Conservation (phyloP, 2,113 vertebrate species). For the Fregetta grallaria region DNA sequence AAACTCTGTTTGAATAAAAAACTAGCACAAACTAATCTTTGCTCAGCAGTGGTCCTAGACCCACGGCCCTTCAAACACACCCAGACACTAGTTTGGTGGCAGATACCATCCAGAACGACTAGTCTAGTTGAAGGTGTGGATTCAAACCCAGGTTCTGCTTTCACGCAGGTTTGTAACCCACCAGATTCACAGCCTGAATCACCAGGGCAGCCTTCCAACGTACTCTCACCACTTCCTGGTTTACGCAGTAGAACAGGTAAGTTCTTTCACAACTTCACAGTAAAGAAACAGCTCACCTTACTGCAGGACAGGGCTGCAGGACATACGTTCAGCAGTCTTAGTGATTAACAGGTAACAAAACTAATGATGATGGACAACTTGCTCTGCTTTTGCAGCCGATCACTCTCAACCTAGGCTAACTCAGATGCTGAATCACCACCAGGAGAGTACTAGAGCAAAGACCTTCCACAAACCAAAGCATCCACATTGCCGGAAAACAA, state of each 20-base stretch:
- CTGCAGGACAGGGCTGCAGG: background rate
- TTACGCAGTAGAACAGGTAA: background rate
- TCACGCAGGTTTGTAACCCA: background rate
- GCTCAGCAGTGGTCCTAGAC: background rate
- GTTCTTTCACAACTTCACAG: background rate
- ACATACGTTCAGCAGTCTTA: background rate
- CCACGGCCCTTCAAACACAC: background rate
- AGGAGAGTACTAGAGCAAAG: background rate
- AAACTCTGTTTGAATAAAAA: background rate
- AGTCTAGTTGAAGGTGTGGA: background rate
- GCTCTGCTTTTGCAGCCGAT: background rate
- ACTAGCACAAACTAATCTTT: background rate
- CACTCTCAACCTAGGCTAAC: background rate
- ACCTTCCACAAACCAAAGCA: background rate
- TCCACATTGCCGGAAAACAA: background rate
- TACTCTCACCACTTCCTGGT: background rate
- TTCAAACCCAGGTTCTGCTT: background rate
- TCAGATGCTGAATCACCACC: background rate
- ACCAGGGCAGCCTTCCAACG: background rate
- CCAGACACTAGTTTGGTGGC: rapidly evolving
- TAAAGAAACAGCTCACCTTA: background rate
- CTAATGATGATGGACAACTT: background rate
- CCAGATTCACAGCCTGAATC: background rate
- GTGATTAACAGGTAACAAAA: background rate
- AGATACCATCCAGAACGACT: background rate